These are phyloP conservation scores for Acleris sparsana DNA, from an alignment of 2,888 invertebrate genomes.

Conservation along the genomic window DNA sequence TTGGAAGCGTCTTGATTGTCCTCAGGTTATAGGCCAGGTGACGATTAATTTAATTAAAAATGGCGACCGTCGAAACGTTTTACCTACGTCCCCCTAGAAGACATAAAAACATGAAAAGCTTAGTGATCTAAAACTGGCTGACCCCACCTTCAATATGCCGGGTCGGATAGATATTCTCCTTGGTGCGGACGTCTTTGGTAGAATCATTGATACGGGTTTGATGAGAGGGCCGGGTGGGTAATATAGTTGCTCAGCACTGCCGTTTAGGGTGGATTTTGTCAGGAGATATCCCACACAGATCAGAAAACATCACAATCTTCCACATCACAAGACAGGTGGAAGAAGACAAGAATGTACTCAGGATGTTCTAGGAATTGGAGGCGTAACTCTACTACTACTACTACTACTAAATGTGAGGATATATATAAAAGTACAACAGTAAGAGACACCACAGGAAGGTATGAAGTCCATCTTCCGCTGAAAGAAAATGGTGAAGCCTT, in stretches of 20 bases:
- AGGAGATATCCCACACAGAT: background rate
- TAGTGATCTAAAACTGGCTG: constrained; percentile 4
- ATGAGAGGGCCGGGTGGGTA: constrained; percentile 7
- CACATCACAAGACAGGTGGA: constrained; percentile 4
- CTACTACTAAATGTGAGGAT: constrained; percentile 2
- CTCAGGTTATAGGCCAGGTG: too few species aligned
- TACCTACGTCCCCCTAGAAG: too few species aligned
- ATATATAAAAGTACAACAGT: background rate
- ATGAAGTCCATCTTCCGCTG: constrained; percentile 20
- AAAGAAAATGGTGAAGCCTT: constrained; percentile 5
- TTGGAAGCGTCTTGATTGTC: too few species aligned
- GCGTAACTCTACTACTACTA: background rate
- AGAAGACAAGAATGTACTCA: constrained; percentile 9
- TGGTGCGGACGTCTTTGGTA: constrained; percentile 10
- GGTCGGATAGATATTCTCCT: constrained; percentile 12
- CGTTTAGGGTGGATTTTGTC: constrained; percentile 17
- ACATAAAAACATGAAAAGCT: too few species aligned
- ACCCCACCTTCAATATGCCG: constrained; percentile 4
- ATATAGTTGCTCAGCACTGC: constrained; percentile 1
- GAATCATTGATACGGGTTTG: constrained; percentile 16
- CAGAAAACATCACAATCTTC: background rate
- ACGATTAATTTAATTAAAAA: too few species aligned
- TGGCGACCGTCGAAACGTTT: too few species aligned
- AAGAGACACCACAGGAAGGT: background rate
- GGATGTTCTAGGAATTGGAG: constrained; percentile 9